Base-by-base conservation (phyloP, 2,797 vertebrate genomes). In the Alcedo quadribrachys region DNA sequence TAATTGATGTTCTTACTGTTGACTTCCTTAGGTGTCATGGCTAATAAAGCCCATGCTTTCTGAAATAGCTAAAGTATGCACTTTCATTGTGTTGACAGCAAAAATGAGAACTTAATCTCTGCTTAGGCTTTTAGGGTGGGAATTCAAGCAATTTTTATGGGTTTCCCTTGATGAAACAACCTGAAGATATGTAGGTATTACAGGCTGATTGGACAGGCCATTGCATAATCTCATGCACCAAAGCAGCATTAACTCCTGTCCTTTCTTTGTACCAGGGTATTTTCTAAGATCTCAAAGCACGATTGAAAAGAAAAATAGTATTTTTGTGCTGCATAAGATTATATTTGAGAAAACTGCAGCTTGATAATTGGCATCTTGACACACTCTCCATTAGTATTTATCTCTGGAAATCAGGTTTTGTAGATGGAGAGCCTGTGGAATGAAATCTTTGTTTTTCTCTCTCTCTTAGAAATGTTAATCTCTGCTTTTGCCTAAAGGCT, bases 401-500 rank as follows among this genome's bases (percentile, higher is more conserved):
- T 93, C 66, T 89, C 75, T 96, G 90, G 75, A 96, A 87, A 84
- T 86, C 89, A 90, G 83, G 60, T 92, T 95, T 73, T 89, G 32
- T 92, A 90, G 68, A 92, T 28, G 2, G 32, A 79, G 87, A 94
- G 43, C 48, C 80, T 85, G 21, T 93, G 71, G 77, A 93, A 94
- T 87, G 57, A 93, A 95, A 82, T 79, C 46, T 89, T 91, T 93
- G 67, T 92, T 66, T 93, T 95, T 94, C 74, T 87, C 67, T 90
- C 63, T 90, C 20, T 82, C 80, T 86, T 79, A 93, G 94, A 93
- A 94, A 91, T 81, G 71, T 96, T 93, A 71, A 87, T 96, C 83
- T 97, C 86, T 92, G 48, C 70, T 91, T 92, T 81, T 96, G 94
- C 90, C 90, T 92, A 71, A 90, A 95, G 92, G 87, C 60, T 96